Evolutionary conservation across 2,797 vertebrate genomes (phyloP), one percentile per base, ranked within the genome.

Genomic region (Chloroceryle inda): DNA sequence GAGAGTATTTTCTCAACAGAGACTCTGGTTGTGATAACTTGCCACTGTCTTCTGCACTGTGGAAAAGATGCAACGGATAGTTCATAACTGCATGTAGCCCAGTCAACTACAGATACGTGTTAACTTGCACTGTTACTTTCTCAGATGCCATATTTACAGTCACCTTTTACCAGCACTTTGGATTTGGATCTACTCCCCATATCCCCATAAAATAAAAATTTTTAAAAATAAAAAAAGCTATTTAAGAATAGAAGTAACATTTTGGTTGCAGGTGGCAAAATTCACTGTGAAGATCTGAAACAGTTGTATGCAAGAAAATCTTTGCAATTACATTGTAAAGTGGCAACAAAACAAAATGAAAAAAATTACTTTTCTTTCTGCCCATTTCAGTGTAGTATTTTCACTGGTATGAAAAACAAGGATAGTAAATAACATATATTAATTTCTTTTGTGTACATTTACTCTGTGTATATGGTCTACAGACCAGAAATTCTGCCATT

Each of bases 31-130:
- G 17, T 44, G 45, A 33, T 58, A 84, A 49, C 40, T 89, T 94
- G 42, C 42, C 20, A 37, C 44, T 95, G 79, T 96, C 80, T 89
- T 75, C 56, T 59, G 45, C 90, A 38, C 73, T 97, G 88, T 94
- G 66, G 63, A 94, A 94, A 74, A 87, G 55, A 86, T 91, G 83
- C 73, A 96, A 86, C 49, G 53, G 80, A 94, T 91, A 67, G 88
- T 35, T 84, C 64, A 76, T 87, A 82, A 63, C 15, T 95, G 80
- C 67, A 71, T 89, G 79, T 73, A 96, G 96, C 38, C 62, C 59
- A 79, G 68, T 80, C 94, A 94, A 73, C 72, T 89, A 88, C 64
- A 95, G 89, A 78, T 72, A 61, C 4, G 14, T 5, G 11, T 61
- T 63, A 67, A 67, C 53, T 84, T 9, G 9, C 35, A 37, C 17